Evolutionary conservation across 2,113 vertebrate species (phyloP).

Genomic region (Cephalopholis sonnerati): DNA sequence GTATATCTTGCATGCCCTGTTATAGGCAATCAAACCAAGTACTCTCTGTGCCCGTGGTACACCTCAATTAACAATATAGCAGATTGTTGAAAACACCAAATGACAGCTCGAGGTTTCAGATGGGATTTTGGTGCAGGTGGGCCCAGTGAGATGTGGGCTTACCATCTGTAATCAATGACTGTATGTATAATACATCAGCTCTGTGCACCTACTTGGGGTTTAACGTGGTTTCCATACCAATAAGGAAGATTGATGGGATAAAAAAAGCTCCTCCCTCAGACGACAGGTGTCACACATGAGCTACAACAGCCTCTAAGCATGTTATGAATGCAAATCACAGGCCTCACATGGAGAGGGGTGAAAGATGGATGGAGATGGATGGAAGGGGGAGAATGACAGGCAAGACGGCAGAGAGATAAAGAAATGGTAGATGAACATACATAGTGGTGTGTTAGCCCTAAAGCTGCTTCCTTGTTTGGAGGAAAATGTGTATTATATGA

Average conservation of each 20-base stretch:
- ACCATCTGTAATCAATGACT: conserved; percentile 54
- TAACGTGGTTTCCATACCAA: conserved; percentile 43
- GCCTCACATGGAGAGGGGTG: not conserved
- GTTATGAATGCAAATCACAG: conserved; percentile 51
- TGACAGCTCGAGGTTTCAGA: not conserved
- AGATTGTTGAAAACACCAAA: not conserved
- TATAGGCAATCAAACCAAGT: not conserved
- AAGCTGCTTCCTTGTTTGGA: not conserved
- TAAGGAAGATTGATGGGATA: conserved; percentile 31
- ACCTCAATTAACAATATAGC: not conserved
- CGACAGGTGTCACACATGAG: conserved; percentile 36
- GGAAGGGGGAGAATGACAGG: not conserved
- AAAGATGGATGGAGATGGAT: not conserved
- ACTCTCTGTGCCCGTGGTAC: not conserved
- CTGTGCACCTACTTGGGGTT: not conserved
- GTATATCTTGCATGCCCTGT: not conserved
- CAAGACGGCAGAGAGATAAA: not conserved
- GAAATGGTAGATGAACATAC: not conserved
- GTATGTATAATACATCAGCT: conserved; percentile 53
- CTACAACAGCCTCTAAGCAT: conserved; percentile 13
- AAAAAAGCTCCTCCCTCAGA: conserved; percentile 3
- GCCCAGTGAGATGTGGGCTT: not conserved
- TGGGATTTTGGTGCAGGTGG: not conserved
- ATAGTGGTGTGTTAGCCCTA: not conserved
- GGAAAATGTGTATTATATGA: not conserved